A percentile compares a stretch with the other conserved stretches of the same genome.
phyloP scores from a whole-genome alignment of 2,888 invertebrate genomes.

The Lithophane leautieri region DNA sequence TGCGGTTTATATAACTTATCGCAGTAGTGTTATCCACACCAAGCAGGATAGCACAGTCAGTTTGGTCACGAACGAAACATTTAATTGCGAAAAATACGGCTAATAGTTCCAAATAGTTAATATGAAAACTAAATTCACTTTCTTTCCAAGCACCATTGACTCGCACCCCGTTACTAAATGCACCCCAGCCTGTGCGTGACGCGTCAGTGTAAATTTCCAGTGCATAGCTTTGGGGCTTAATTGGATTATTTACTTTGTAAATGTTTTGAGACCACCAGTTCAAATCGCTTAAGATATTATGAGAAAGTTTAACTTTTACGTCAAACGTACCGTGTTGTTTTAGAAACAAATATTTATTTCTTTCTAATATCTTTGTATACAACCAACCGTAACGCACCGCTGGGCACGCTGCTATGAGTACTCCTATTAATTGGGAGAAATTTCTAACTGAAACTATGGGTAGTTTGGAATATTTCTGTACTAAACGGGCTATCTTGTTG shows the following conservation, averaged over 20 bases:
- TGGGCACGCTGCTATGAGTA: conserved; percentile 14
- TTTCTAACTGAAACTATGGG: conserved; percentile 2
- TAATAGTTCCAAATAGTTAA: conserved; percentile 38
- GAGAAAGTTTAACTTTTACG: too few relatives aligned
- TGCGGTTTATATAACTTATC: conserved; percentile 21
- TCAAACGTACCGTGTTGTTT: too few relatives aligned
- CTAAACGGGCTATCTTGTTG: neutral
- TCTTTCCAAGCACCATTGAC: conserved; percentile 30
- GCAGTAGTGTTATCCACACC: conserved; percentile 39
- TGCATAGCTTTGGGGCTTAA: neutral
- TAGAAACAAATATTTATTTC: too few relatives aligned
- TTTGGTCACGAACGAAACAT: neutral
- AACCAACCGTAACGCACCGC: neutral
- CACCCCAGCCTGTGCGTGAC: neutral
- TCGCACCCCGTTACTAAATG: neutral
- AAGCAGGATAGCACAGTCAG: conserved; percentile 7
- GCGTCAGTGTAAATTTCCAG: conserved; percentile 28
- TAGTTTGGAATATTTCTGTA: conserved; percentile 1
- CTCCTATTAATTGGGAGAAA: conserved; percentile 13
- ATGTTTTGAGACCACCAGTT: too few relatives aligned
- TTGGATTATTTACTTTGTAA: neutral
- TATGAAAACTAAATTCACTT: conserved; percentile 25
- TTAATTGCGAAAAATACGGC: neutral
- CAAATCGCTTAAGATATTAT: too few relatives aligned
- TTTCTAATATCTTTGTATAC: too few relatives aligned